Conservation (phyloP, 2,888 invertebrate genomes). For the Mactromeris polynyma region DNA sequence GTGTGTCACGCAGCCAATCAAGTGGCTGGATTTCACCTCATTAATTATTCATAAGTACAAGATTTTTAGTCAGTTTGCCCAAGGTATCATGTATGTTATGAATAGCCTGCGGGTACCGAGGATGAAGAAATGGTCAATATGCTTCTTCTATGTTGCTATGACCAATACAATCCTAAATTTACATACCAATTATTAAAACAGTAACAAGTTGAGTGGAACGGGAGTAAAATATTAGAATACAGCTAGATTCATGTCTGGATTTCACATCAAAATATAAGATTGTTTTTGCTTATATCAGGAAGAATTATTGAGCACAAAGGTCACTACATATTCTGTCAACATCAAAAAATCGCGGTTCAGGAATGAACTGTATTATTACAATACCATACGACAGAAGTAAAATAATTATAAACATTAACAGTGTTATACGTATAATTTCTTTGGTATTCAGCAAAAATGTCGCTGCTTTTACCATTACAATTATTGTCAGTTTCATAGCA, state of each 20-base stretch:
- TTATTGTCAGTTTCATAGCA: neutral
- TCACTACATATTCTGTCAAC: conserved; percentile 14
- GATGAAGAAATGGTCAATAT: too few relatives aligned
- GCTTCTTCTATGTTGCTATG: too few relatives aligned
- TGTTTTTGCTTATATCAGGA: conserved; percentile 3
- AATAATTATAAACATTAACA: conserved; percentile 6
- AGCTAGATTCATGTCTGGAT: neutral
- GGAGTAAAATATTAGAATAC: neutral
- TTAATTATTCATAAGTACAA: too few relatives aligned
- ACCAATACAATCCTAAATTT: too few relatives aligned
- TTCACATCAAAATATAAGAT: conserved; percentile 4
- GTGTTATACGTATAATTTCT: neutral
- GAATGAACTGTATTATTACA: neutral
- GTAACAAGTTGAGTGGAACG: neutral
- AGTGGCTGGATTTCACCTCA: too few relatives aligned
- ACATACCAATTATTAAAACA: too few relatives aligned
- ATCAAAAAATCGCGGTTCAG: neutral
- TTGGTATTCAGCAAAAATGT: neutral
- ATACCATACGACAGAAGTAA: neutral
- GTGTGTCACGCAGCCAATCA: too few relatives aligned
- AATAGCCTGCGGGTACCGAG: too few relatives aligned
- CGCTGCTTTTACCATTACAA: neutral
- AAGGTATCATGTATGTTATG: too few relatives aligned
- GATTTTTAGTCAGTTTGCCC: too few relatives aligned
- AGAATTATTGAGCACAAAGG: neutral